Base-by-base conservation (phyloP, 2,888 invertebrate genomes). In the Meteorus cinctellus region DNA sequence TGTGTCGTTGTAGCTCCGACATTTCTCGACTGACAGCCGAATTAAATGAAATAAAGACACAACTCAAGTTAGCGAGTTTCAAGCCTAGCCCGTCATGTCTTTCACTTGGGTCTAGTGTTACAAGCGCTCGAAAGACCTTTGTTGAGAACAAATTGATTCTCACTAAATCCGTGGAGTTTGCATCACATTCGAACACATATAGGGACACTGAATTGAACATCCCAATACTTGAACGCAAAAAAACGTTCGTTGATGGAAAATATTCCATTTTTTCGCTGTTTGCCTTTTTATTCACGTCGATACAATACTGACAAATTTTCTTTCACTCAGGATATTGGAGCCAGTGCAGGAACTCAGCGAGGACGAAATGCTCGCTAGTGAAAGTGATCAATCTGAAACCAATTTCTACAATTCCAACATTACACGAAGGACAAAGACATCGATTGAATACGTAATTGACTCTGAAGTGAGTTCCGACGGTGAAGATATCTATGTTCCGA, bases 381-480 rank as follows among this genome's bases (percentile, higher is more conserved):
- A 2, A 8, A 69, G 69, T 8, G 34, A 69, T 69, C 51, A 69
- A 59, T 69, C 69, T 19, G 59, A 55, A 55, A 34, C 24, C 5
- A 34, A 69, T 55, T 69, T 59, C 19, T 59, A 55, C 24, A 59
- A 14, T 34, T 19, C 31, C 14, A 29, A 55, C 6, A n/a, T 36
- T 4, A 24, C 14, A 19, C 59, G 16, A 51, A 81, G 79, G 74
- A 81, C 80, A 36, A 81, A 80, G 74, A 81, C 78, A 14, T 60
- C 72, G 19, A 81, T 80, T 24, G 78, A 81, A 70, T 81, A 81
- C 62, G 76, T 77, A 2, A 74, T 74, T 55, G 79, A 81, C 48
- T 81, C 81, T 0, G 80, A 81, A 79, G 80, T 79, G 14, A 81
- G 81, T 48, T 81, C 81, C 14, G 81, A 81, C 59, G 80, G 80